Evolutionary conservation across 1,140 invertebrate species (phyloP), one percentile per base, ranked within the genome.

Genomic region (Drosophila ogumai): DNA sequence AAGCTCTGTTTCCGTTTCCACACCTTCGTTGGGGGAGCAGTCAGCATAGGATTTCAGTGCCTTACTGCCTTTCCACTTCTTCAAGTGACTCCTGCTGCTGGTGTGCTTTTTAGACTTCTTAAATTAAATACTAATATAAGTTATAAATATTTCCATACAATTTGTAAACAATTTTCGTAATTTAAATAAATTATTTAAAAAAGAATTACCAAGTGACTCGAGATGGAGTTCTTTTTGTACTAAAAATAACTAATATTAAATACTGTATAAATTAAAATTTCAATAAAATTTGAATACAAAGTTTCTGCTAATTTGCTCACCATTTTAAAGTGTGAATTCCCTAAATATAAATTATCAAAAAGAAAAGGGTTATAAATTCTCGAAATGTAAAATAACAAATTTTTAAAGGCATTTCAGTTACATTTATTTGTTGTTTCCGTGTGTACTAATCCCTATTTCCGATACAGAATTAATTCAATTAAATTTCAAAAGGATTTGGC

Each of bases 381-480:
- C 6, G 13, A 46, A 15, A 46, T 46, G 6, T 46, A 13, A 46
- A 13, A 8, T 3, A 46, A 8, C 9, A 9, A 28, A 25, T 12
- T n/a, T 28, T 10, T 3, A n/a, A 6, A 3, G 1, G 19, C 15
- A 1, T 55, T 55, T 54, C 17, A 12, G 2, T 40, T 55, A 28
- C 15, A 9, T 25, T 6, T 6, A 5, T 9, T 6, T 25, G 4
- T 36, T n/a, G 3, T 61, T 38, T 34, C 9, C 12, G 2, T 15
- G 15, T 25, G 31, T 15, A 32, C 15, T 56, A 25, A 34, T 25
- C 19, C 7, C 32, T 3, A 28, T 32, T 47, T 19, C 47, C 25
- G 15, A 38, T 40, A 22, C 10, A 19, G 38, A 55, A 72, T 61
- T 72, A 72, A 74, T 72, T 74, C 40, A 61, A 74, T 74, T 61